These are phyloP conservation scores for Muscina levida DNA, from an alignment of 2,888 invertebrate genomes.

Conservation along the genomic window DNA sequence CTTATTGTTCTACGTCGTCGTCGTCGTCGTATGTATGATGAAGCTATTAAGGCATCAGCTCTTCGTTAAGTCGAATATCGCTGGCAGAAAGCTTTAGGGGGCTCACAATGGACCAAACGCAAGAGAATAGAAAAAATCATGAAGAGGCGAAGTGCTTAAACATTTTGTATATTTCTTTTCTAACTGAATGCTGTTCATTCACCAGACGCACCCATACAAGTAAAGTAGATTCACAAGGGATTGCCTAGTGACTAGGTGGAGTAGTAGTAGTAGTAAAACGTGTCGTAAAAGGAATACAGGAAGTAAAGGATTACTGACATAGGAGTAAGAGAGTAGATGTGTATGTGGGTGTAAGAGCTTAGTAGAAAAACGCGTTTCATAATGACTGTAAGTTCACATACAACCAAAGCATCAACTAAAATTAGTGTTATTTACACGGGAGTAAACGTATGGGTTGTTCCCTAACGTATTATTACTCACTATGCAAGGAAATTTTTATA, in stretches of 20 bases:
- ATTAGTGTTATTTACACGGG: slow-evolving; percentile 15
- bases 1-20: too few relatives aligned
- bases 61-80: slow-evolving; percentile 5
- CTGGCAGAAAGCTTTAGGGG: slow-evolving; percentile 24
- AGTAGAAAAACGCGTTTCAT: slow-evolving; percentile 6
- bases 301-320: slow-evolving; percentile 19
- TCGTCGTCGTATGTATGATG: slow-evolving; percentile 7
- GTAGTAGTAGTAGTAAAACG: too few relatives aligned
- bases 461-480: too few relatives aligned
- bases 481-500: too few relatives aligned
- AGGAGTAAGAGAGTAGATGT: background rate
- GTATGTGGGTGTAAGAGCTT: background rate
- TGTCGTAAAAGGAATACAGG: slow-evolving; percentile 27
- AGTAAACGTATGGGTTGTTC: slow-evolving; percentile 11
- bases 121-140: background rate
- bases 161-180: slow-evolving; percentile 11
- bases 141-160: slow-evolving; percentile 16
- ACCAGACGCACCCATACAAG: background rate
- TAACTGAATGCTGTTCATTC: background rate
- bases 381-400: too few relatives aligned
- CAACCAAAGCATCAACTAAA: too few relatives aligned
- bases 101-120: background rate
- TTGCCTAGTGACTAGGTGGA: too few relatives aligned
- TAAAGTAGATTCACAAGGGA: background rate
- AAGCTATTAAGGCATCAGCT: slow-evolving; percentile 33